phyloP scores from a whole-genome alignment of 1,140 invertebrate species.

The Tetragnatha versicolor region DNA sequence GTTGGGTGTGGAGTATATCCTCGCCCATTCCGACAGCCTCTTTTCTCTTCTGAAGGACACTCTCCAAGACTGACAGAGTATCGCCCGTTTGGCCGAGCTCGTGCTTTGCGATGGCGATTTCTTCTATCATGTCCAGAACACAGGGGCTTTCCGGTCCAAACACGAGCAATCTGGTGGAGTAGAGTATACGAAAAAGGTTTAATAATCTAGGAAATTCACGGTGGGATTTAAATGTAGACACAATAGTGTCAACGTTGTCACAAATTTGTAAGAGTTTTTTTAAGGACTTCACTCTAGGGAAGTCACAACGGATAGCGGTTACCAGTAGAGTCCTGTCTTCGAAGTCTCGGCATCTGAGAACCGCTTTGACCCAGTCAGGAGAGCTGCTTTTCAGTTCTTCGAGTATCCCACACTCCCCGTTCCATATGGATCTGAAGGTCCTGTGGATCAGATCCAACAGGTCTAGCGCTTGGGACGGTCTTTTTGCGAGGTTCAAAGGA shows the following conservation, averaged over 20 bases:
- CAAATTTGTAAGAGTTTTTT: slow-evolving; percentile 1
- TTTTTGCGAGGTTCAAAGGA: slow-evolving; percentile 6
- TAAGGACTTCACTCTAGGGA: slow-evolving; percentile 22
- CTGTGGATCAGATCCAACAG: slow-evolving; percentile 15
- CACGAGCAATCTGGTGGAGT: slow-evolving; percentile 34
- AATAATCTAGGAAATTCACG: too few species aligned
- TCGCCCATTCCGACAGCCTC: slow-evolving; percentile 56
- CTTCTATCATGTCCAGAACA: slow-evolving; percentile 41
- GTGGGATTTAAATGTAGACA: slow-evolving; percentile 22
- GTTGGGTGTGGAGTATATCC: slow-evolving; percentile 57
- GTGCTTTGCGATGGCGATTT: slow-evolving; percentile 29
- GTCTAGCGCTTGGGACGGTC: neutral
- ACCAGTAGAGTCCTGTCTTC: slow-evolving; percentile 10
- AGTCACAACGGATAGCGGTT: slow-evolving; percentile 19
- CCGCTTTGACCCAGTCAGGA: neutral
- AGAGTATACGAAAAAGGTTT: slow-evolving; percentile 24
- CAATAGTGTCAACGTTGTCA: neutral
- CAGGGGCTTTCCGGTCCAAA: slow-evolving; percentile 49
- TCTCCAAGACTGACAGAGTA: slow-evolving; percentile 55
- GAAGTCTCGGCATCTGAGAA: neutral
- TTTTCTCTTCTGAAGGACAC: slow-evolving; percentile 55
- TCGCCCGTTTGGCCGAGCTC: slow-evolving; percentile 44
- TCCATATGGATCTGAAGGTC: slow-evolving; percentile 21
- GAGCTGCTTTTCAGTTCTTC: neutral
- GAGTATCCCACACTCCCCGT: too few species aligned